A percentile compares a stretch with the other conserved stretches of the same genome.
phyloP scores from a whole-genome alignment of 2,797 vertebrate species.

The Channallabes apus region DNA sequence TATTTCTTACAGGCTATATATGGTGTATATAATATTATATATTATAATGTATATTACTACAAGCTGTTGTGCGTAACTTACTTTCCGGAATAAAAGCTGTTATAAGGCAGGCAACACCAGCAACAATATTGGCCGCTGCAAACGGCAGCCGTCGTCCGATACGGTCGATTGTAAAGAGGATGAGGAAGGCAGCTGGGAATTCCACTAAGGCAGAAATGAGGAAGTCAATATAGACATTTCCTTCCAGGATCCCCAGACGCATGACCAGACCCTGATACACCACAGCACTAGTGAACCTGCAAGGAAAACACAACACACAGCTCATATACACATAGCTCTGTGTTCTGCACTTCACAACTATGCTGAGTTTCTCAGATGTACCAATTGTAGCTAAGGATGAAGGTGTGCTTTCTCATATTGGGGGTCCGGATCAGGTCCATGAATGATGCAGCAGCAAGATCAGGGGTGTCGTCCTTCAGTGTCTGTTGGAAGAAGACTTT shows the following conservation, averaged over 20 bases:
- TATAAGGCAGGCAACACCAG: slow-evolving; percentile 82
- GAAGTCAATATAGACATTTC: slow-evolving; percentile 89
- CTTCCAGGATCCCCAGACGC: slow-evolving; percentile 86
- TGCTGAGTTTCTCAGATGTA: slow-evolving; percentile 61
- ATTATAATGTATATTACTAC: no score
- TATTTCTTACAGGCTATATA: no score
- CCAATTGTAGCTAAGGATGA: slow-evolving; percentile 92
- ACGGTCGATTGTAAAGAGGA: slow-evolving; percentile 89
- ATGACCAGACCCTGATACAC: slow-evolving; percentile 95
- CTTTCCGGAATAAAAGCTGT: slow-evolving; percentile 87
- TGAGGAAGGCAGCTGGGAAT: slow-evolving; percentile 85
- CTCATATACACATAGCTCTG: neutral
- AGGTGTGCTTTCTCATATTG: slow-evolving; percentile 84
- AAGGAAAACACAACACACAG: neutral
- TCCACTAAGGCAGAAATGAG: slow-evolving; percentile 87
- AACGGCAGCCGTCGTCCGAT: slow-evolving; percentile 88
- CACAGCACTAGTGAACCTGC: slow-evolving; percentile 91
- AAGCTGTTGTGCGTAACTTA: slow-evolving; percentile 60
- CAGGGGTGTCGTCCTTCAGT: slow-evolving; percentile 66
- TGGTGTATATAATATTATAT: no score
- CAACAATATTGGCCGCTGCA: slow-evolving; percentile 77
- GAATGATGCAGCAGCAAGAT: slow-evolving; percentile 76
- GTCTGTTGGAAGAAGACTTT: slow-evolving; percentile 61
- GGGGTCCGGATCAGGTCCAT: slow-evolving; percentile 85
- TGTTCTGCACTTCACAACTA: neutral